Evolutionary conservation across 2,113 vertebrate genomes (phyloP).

Genomic region (Mirounga angustirostris): DNA sequence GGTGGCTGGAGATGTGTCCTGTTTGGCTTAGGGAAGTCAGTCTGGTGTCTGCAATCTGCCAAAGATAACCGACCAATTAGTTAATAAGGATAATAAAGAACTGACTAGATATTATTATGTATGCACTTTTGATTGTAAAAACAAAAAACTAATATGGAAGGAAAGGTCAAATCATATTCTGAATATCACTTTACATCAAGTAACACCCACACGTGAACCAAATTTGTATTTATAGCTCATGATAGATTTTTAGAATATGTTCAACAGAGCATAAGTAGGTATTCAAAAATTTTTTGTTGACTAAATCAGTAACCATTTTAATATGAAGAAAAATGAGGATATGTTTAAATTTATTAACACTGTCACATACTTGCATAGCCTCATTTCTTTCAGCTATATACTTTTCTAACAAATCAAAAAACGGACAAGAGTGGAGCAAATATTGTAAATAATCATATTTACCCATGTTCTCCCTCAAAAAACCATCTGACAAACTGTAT

Average conservation of each 20-base stretch:
- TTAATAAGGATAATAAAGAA: conserved; percentile 46
- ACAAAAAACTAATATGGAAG: conserved; percentile 6
- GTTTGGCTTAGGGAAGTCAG: background rate
- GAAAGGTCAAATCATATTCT: conserved; percentile 8
- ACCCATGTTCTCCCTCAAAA: conserved; percentile 62
- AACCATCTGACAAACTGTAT: background rate
- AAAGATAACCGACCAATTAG: background rate
- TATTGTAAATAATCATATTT: conserved; percentile 25
- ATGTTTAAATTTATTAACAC: conserved; percentile 8
- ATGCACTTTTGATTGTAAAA: conserved; percentile 6
- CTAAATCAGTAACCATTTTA: background rate
- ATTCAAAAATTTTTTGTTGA: conserved; percentile 41
- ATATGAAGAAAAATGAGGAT: background rate
- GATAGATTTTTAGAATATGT: conserved; percentile 2
- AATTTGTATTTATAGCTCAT: background rate
- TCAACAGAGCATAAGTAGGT: background rate
- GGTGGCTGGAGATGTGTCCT: background rate
- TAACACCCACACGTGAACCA: background rate
- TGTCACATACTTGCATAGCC: background rate
- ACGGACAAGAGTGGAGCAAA: conserved; percentile 45
- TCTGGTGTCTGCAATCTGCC: background rate
- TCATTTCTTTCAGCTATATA: conserved; percentile 9
- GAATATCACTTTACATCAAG: conserved; percentile 27
- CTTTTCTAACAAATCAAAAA: conserved; percentile 64
- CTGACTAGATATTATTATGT: background rate